These are phyloP conservation scores for Ptychoptera albimana DNA, from an alignment of 2,888 invertebrate species.

Conservation along the genomic window DNA sequence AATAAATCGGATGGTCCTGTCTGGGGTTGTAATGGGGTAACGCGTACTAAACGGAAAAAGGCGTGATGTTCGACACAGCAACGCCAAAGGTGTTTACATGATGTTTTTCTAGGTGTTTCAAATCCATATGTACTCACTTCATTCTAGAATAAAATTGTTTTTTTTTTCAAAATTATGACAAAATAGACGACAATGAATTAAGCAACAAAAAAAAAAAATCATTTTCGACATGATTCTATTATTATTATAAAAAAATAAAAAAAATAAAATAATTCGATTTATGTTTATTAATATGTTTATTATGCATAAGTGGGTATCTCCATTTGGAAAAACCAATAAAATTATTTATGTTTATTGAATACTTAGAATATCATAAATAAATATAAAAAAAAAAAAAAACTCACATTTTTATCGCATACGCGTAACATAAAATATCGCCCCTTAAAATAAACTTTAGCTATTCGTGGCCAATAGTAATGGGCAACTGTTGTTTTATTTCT, in stretches of 20 bases:
- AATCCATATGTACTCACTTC: slow-evolving; percentile 94
- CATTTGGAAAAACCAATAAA: too few species aligned
- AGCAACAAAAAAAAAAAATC: too few species aligned
- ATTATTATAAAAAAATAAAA: too few species aligned
- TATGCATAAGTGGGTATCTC: too few species aligned
- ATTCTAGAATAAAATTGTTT: slow-evolving; percentile 39
- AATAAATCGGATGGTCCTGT: slow-evolving; percentile 55
- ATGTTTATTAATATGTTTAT: too few species aligned
- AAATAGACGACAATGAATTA: too few species aligned
- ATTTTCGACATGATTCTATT: too few species aligned
- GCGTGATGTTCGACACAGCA: slow-evolving; percentile 94
- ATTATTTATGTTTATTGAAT: too few species aligned
- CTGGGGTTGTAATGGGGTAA: slow-evolving; percentile 43
- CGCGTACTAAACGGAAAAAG: slow-evolving; percentile 76
- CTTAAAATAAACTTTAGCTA: slow-evolving; percentile 92
- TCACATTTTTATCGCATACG: slow-evolving; percentile 92
- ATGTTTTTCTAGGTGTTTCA: slow-evolving; percentile 79
- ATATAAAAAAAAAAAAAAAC: slow-evolving; percentile 15
- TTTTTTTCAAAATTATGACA: too few species aligned
- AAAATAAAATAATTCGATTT: too few species aligned
- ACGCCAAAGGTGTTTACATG: slow-evolving; percentile 91
- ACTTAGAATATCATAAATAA: too few species aligned
- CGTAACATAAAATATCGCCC: slow-evolving; percentile 92
- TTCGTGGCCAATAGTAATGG: slow-evolving; percentile 96
- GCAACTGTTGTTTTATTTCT: slow-evolving; percentile 93